Evolutionary conservation across 2,888 invertebrate species (phyloP).

Genomic region (Melikaiella ostensackeni): DNA sequence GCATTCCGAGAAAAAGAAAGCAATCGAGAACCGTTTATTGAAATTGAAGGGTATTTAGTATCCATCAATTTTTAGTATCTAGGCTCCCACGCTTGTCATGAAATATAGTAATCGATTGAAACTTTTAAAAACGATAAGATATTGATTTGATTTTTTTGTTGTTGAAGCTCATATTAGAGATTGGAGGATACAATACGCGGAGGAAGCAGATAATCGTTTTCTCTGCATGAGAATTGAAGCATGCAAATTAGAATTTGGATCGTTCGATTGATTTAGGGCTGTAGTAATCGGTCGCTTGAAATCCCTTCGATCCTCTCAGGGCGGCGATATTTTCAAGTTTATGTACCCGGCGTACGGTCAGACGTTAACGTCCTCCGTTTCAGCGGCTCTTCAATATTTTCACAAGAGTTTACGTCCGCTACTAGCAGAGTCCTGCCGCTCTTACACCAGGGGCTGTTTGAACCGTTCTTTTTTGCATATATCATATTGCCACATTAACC

Average conservation of each 20-base stretch:
- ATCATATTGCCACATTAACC: conserved; percentile 71
- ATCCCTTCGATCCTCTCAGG: conserved; percentile 52
- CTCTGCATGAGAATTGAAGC: conserved; percentile 23
- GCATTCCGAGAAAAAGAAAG: conserved; percentile 55
- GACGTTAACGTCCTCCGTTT: conserved; percentile 62
- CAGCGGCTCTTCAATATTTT: conserved; percentile 54
- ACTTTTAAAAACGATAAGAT: background rate
- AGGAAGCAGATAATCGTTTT: conserved; percentile 28
- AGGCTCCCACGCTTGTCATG: background rate
- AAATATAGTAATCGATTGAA: background rate
- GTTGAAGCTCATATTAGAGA: background rate
- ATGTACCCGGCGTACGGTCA: conserved; percentile 58
- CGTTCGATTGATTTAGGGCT: conserved; percentile 65
- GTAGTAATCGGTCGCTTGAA: conserved; percentile 61
- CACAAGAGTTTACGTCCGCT: conserved; percentile 47
- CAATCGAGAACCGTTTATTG: conserved; percentile 48
- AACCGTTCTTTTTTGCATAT: conserved; percentile 52
- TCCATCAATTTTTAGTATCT: conserved; percentile 60
- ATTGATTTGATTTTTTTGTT: background rate
- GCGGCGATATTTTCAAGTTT: conserved; percentile 66
- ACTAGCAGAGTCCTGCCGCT: conserved; percentile 42
- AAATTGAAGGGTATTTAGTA: conserved; percentile 58
- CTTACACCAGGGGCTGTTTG: conserved; percentile 57
- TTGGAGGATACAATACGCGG: background rate
- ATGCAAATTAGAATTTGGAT: conserved; percentile 49